phyloP scores from a whole-genome alignment of 2,888 invertebrate genomes.

The Eristalis intricaria region DNA sequence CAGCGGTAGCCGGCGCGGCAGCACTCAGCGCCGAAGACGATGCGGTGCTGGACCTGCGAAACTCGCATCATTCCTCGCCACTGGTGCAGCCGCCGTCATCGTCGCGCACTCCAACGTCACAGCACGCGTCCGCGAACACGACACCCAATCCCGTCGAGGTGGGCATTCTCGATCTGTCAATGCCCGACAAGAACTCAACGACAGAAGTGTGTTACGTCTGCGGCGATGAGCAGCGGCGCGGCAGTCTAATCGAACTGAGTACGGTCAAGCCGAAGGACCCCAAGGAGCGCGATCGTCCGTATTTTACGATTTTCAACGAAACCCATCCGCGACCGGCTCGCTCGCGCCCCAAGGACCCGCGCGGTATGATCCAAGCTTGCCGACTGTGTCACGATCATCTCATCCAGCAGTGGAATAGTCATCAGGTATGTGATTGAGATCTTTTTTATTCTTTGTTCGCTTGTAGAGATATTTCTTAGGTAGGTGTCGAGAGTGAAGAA shows the following conservation, averaged over 20 bases:
- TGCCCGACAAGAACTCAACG: slow-evolving; percentile 95
- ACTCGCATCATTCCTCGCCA: slow-evolving; percentile 78
- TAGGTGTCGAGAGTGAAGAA: too few species aligned
- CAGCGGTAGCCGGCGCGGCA: slow-evolving; percentile 59
- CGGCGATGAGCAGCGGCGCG: slow-evolving; percentile 92
- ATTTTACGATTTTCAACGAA: slow-evolving; percentile 88
- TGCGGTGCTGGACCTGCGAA: slow-evolving; percentile 80
- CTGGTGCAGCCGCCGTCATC: slow-evolving; percentile 58
- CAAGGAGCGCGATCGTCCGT: slow-evolving; percentile 82
- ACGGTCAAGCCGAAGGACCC: slow-evolving; percentile 84
- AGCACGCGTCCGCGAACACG: slow-evolving; percentile 70
- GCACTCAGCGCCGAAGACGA: slow-evolving; percentile 56
- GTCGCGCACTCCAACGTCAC: slow-evolving; percentile 57
- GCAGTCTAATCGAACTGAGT: slow-evolving; percentile 88
- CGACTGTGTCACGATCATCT: slow-evolving; percentile 92
- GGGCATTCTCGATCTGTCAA: slow-evolving; percentile 93
- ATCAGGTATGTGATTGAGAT: slow-evolving; percentile 82
- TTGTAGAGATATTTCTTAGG: too few species aligned
- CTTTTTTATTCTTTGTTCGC: too few species aligned
- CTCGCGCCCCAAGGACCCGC: slow-evolving; percentile 92
- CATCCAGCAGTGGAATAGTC: slow-evolving; percentile 93
- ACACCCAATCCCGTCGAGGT: slow-evolving; percentile 85
- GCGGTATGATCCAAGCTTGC: slow-evolving; percentile 90
- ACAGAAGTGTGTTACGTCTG: slow-evolving; percentile 95
- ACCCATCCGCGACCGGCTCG: slow-evolving; percentile 92